Conservation (phyloP, 2,888 invertebrate genomes). For the Diploptera punctata region DNA sequence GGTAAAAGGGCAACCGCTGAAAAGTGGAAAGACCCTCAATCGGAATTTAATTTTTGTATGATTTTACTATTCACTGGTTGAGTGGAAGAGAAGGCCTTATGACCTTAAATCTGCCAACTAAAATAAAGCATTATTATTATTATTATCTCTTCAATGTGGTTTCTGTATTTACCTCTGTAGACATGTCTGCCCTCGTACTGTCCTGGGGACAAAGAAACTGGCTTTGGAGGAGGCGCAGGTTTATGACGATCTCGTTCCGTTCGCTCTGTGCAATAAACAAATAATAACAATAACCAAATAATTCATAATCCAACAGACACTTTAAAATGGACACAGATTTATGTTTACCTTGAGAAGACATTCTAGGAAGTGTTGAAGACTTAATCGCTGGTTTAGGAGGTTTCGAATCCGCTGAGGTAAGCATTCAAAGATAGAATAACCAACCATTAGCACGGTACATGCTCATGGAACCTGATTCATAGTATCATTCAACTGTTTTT, state of each 20-base stretch:
- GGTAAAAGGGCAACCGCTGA: no score
- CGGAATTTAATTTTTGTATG: no score
- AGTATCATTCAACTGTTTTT: slow-evolving; percentile 18
- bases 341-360: slow-evolving; percentile 86
- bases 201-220: slow-evolving; percentile 73
- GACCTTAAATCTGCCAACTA: no score
- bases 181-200: slow-evolving; percentile 57
- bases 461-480: slow-evolving; percentile 16
- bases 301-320: no score
- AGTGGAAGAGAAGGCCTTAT: no score
- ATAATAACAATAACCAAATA: neutral
- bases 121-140: no score
- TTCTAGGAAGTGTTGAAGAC: slow-evolving; percentile 93
- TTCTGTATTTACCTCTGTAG: slow-evolving; percentile 49
- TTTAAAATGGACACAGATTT: neutral
- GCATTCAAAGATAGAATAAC: slow-evolving; percentile 41
- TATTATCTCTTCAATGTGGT: no score
- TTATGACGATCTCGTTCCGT: slow-evolving; percentile 84
- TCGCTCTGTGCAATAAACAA: slow-evolving; percentile 36
- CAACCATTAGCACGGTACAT: slow-evolving; percentile 25
- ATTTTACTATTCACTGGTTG: no score
- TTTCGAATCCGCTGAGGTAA: slow-evolving; percentile 82
- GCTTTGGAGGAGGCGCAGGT: slow-evolving; percentile 89
- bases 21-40: no score
- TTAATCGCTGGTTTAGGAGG: slow-evolving; percentile 97